A percentile compares a stretch with the other conserved stretches of the same genome.
These are phyloP conservation scores for Spodoptera littoralis DNA, from an alignment of 2,888 invertebrate species.

Conservation along the genomic window DNA sequence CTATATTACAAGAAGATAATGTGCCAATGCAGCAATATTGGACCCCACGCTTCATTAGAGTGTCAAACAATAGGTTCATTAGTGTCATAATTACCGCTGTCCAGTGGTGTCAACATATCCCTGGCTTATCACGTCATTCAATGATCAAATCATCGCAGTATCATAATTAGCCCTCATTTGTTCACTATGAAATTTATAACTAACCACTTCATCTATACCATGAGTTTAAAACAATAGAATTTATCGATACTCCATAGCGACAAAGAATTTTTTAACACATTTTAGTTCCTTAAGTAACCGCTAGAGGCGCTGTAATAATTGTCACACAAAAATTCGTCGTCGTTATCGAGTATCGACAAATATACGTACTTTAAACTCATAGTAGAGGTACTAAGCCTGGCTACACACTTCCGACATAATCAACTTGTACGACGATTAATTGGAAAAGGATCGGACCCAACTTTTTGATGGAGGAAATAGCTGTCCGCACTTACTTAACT, in stretches of 20 bases:
- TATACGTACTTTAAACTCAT: not conserved
- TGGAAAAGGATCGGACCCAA: slow-evolving; percentile 35
- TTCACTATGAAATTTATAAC: slow-evolving; percentile 21
- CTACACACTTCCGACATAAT: slow-evolving; percentile 29
- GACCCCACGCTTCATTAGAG: slow-evolving; percentile 82
- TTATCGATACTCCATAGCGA: too few relatives aligned
- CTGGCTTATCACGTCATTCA: slow-evolving; percentile 51
- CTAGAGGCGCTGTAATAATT: too few relatives aligned
- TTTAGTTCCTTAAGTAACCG: too few relatives aligned
- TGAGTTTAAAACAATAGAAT: too few relatives aligned
- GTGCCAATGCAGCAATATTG: slow-evolving; percentile 60
- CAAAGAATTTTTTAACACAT: too few relatives aligned
- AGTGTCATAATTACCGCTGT: slow-evolving; percentile 82
- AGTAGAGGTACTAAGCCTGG: not conserved
- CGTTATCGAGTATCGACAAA: too few relatives aligned
- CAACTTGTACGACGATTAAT: slow-evolving; percentile 42
- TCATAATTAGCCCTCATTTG: slow-evolving; percentile 44
- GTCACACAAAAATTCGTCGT: not conserved
- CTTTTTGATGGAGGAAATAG: slow-evolving; percentile 42
- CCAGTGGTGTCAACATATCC: slow-evolving; percentile 58
- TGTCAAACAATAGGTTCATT: slow-evolving; percentile 87
- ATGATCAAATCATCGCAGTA: slow-evolving; percentile 44
- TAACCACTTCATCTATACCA: not conserved
- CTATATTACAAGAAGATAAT: slow-evolving; percentile 62
- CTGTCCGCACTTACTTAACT: slow-evolving; percentile 44